phyloP scores from a whole-genome alignment of 2,888 invertebrate species.

The Cepaea hortensis region DNA sequence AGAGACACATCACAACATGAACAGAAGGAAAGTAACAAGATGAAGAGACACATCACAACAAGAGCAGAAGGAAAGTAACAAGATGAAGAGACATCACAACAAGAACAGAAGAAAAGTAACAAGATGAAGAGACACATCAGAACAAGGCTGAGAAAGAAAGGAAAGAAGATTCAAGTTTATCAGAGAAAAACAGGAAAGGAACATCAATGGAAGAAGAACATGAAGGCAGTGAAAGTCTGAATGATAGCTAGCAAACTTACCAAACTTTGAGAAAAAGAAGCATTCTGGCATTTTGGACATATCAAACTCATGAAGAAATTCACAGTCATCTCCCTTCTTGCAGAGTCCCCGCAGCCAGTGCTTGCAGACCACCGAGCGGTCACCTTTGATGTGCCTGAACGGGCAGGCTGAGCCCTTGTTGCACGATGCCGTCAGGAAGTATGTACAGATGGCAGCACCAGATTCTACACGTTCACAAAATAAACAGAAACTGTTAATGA shows the following conservation, averaged over 20 bases:
- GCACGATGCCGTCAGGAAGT: slow-evolving; percentile 84
- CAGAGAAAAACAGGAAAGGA: too few relatives aligned
- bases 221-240: too few relatives aligned
- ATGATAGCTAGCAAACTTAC: slow-evolving; percentile 77
- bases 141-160: too few relatives aligned
- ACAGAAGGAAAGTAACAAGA: too few relatives aligned
- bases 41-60: too few relatives aligned
- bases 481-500: not conserved
- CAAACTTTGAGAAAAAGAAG: slow-evolving; percentile 99
- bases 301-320: slow-evolving; percentile 99
- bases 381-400: slow-evolving; percentile 96
- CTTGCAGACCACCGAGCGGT: slow-evolving; percentile 98
- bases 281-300: slow-evolving; percentile 99
- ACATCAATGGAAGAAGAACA: too few relatives aligned
- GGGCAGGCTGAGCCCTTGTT: slow-evolving; percentile 94
- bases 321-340: slow-evolving; percentile 99
- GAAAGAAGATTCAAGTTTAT: too few relatives aligned
- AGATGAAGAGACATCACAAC: too few relatives aligned
- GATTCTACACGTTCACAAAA: slow-evolving; percentile 83
- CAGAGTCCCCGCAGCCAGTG: slow-evolving; percentile 99
- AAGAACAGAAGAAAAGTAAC: too few relatives aligned
- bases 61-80: too few relatives aligned
- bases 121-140: too few relatives aligned
- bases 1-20: too few relatives aligned
- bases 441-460: slow-evolving; percentile 96